Base-by-base conservation (phyloP, 2,113 vertebrate genomes). In the Beaufortia kweichowensis region DNA sequence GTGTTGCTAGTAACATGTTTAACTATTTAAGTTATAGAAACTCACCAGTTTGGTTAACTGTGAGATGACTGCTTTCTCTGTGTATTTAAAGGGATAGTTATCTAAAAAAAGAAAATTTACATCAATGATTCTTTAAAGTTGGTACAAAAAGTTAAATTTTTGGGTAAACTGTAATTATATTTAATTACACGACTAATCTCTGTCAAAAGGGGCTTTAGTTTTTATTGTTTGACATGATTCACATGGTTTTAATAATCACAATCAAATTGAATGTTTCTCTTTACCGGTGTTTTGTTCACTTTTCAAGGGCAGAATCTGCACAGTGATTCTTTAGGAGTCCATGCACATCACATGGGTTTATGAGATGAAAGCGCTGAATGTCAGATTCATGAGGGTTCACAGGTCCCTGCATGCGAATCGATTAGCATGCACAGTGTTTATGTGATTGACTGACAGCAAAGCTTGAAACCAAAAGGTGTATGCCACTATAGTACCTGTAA, bases 251-350 rank as follows among this genome's bases (percentile, higher is more conserved):
- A 12, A 46, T 1, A 10, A 67, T 61, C 48, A n/a, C n/a, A n/a
- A n/a, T n/a, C n/a, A n/a, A n/a, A n/a, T n/a, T 43, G 26, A 41
- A 39, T 19, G 21, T 21, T 76, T 62, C 61, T 75, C 68, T 66
- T 35, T 6, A 48, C 29, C 46, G 29, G 19, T 50, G 53, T 19
- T 60, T 33, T 28, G 10, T 14, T 31, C 50, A 6, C 9, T 55
- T 35, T n/a, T 57, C 9, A 23, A 46, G 29, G 67, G 33, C 11
- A 33, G 28, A 4, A 26, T 24, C 26, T 4, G 17, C 14, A 43
- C 5, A 33, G 50, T n/a, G 33, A 21, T 17, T 63, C 33, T 1
- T 21, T 19, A 68, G 43, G 10, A 53, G 57, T 71, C 31, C 14
- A 14, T 10, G 23, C 33, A 57, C 33, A 35, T 6, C 68, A n/a